Base-by-base conservation (phyloP, 2,888 invertebrate genomes). In the Ophion ellenae region DNA sequence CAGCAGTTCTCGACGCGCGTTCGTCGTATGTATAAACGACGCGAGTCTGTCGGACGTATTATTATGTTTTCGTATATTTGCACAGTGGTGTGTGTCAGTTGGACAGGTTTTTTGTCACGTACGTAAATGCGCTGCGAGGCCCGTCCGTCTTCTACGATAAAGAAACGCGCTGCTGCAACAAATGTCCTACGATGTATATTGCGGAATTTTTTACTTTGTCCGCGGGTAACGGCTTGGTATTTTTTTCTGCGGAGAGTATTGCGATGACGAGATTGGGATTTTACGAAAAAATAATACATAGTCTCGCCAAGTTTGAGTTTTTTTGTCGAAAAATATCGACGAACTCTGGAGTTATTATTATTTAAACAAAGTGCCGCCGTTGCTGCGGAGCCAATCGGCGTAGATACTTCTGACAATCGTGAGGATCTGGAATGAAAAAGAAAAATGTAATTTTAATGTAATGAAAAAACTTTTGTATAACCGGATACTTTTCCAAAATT, bases 1-100 rank as follows among this genome's bases (percentile, higher is more conserved):
- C 67, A 78, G 24, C 78, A 73, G 69, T 83, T 59, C 69, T 81
- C 79, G 69, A 24, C 61, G 20, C 36, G 40, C 64, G 20, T 74
- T 7, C 36, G 66, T n/a, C n/a, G n/a, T 2, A 32, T 10, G 47
- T 45, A 45, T 63, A 28, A 70, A 24, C 24, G 7, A 74, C 5
- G 32, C n/a, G 24, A n/a, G 57, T 32, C 57, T 64, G 17, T 28
- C n/a, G 36, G 47, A 28, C 45, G 32, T 79, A 73, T 61, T 61
- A 61, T 61, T 61, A 10, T 24, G 24, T 61, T 61, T 24, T 24
- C 61, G 20, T 78, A 47, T 64, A 45, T 73, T 40, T 69, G 47
- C 77, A 73, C 45, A 73, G 40, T 63, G 53, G 14, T 76, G 32
- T 76, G 32, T 45, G n/a, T 59, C 66, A 67, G 17, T 81, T 40